Base-by-base conservation (phyloP, 2,113 vertebrate species). In the Terrapene triunguis region DNA sequence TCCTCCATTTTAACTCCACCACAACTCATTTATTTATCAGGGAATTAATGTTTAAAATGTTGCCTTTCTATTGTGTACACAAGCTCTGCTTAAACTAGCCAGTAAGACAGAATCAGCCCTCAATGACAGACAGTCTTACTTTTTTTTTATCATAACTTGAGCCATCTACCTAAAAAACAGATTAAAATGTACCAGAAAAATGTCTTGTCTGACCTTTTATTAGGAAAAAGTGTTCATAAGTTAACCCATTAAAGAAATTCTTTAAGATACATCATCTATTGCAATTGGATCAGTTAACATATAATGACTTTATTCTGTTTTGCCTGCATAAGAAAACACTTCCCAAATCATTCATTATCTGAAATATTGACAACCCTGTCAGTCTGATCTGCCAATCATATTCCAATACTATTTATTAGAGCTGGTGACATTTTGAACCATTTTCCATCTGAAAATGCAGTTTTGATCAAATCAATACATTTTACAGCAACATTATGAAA, bases 41-140 rank as follows among this genome's bases (percentile, higher is more conserved):
- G 11, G n/a, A 92, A 29, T 89, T 80, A 76, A 2, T 82, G 42
- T 50, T 94, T 84, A 95, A 96, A 93, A 93, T 92, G 12, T 17
- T 76, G 80, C 38, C 32, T 82, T 87, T 94, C 81, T n/a, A 11
- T 62, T 12, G 38, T 48, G 6, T 87, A 59, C 94, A 91, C 92
- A 89, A 94, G 88, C 38, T 82, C 57, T 59, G 11, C 32, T 94
- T 89, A 81, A 59, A 84, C 80, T 51, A 85, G 76, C 59, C 80
- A 86, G 42, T 47, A 84, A 83, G 16, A 69, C 27, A 62, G 32
- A 62, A 62, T 54, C 53, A 54, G 53, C 53, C 21, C 53, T 22
- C 21, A 21, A 22, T 54, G 21, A 22, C 8, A 54, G 53, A 54
- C 8, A 22, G 53, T 54, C 21, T 54, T 54, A 53, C 22, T 16